Base-by-base conservation (phyloP, 2,888 invertebrate genomes). In the Agonopterix alstromeriana region DNA sequence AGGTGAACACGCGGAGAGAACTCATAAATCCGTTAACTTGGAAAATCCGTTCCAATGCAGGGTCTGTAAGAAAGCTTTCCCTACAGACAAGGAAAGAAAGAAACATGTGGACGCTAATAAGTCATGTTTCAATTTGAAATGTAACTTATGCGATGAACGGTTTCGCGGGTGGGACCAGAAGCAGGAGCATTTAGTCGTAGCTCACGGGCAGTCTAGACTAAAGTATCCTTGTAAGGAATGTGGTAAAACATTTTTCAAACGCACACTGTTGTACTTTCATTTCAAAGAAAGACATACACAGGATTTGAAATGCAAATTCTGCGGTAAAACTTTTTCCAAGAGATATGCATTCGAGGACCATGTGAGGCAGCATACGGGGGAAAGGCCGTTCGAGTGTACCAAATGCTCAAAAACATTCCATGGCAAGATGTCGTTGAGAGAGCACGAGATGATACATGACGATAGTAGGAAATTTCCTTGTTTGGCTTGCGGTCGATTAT, bases 321-420 rank as follows among this genome's bases (percentile, higher is more conserved):
- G 63, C 36, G 56, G 55, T 7, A 42, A 52, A 12, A 59, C 52
- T 36, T 61, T 61, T 40, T 47, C 56, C 1, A 58, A n/a, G n/a
- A n/a, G n/a, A n/a, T n/a, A n/a, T n/a, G n/a, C n/a, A n/a, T n/a
- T 56, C 2, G 42, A 40, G 7, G 35, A 36, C 1, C 27, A 48
- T 36, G 77, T 79, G 47, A 84, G 90, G 3, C 82, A 84, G 1
- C 91, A 91, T 55, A 90, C 90, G 3, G 83, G 86, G 54, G 90
- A 90, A 50, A 90, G 86, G 47, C 64, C 81, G 1, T 88, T 81
- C 42, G 75, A 82, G 0, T 91, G 91, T 56, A 77, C 83, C 0
- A 76, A 87, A 0, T 91, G 91, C 52, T 65, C 77, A 0, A 88
- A 87, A 58, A 66, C 75, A 1, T 87, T 84, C 54, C 71, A 85